Evolutionary conservation across 2,888 invertebrate species (phyloP).

Genomic region (Allygus modestus): DNA sequence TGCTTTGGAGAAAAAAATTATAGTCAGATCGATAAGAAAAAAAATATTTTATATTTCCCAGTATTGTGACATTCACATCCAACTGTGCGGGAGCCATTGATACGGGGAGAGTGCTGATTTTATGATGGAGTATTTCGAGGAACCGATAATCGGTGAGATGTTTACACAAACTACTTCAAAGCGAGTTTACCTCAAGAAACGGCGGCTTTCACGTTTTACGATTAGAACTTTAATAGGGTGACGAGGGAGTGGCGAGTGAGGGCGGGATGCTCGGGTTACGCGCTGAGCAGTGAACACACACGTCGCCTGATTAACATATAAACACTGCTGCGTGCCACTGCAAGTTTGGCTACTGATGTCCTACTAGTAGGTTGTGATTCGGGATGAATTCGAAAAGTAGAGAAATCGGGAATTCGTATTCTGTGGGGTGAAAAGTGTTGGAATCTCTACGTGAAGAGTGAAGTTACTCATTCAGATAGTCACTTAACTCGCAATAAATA

Average conservation of each 20-base stretch:
- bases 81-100: background rate
- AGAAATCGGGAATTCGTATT: too few relatives aligned
- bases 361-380: too few relatives aligned
- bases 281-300: slow-evolving; percentile 13
- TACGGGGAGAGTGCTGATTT: background rate
- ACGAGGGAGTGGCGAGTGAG: background rate
- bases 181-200: slow-evolving; percentile 48
- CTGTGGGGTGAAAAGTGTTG: too few relatives aligned
- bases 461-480: too few relatives aligned
- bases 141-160: slow-evolving; percentile 46
- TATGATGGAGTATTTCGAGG: slow-evolving; percentile 44
- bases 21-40: too few relatives aligned
- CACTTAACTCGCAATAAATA: too few relatives aligned
- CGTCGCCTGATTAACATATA: slow-evolving; percentile 41
- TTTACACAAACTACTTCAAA: slow-evolving; percentile 54
- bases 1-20: too few relatives aligned
- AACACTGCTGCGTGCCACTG: slow-evolving; percentile 13
- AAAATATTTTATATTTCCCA: too few relatives aligned
- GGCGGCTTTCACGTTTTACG: slow-evolving; percentile 45
- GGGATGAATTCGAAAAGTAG: too few relatives aligned
- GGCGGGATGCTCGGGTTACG: background rate
- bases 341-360: too few relatives aligned
- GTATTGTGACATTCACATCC: background rate
- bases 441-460: too few relatives aligned
- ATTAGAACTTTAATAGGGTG: slow-evolving; percentile 20